These are phyloP conservation scores for Philereme vetulata DNA, from an alignment of 2,888 invertebrate species.

Conservation along the genomic window DNA sequence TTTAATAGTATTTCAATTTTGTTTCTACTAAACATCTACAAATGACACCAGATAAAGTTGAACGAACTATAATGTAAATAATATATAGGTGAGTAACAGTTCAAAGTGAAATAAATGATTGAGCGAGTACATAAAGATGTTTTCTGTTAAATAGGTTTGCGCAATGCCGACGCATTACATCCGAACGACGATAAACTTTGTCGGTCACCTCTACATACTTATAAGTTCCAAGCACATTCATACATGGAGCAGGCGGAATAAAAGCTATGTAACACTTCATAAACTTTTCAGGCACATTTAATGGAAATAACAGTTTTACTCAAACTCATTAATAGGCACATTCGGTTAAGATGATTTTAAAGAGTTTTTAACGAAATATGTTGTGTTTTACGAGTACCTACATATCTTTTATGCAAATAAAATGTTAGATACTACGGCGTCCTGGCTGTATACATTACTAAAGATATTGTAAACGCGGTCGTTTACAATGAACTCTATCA, in stretches of 20 bases:
- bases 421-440: too few species aligned
- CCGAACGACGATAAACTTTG: conserved; percentile 81
- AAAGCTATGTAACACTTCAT: conserved; percentile 18
- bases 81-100: not conserved
- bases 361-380: too few species aligned
- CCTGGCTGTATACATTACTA: not conserved
- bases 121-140: conserved; percentile 22
- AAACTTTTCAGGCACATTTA: conserved; percentile 13
- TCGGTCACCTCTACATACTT: conserved; percentile 61
- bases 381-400: too few species aligned
- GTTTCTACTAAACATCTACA: too few species aligned
- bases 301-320: not conserved
- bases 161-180: conserved; percentile 77
- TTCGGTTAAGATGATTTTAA: too few species aligned
- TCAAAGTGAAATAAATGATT: conserved; percentile 5
- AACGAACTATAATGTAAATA: too few species aligned
- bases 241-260: conserved; percentile 9
- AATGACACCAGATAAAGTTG: too few species aligned
- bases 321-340: too few species aligned
- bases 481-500: conserved; percentile 9
- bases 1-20: too few species aligned
- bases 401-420: too few species aligned
- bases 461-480: conserved; percentile 3
- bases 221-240: conserved; percentile 29
- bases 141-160: conserved; percentile 62